Conservation (phyloP, 2,113 vertebrate species). For the Heterotilapia buettikoferi region DNA sequence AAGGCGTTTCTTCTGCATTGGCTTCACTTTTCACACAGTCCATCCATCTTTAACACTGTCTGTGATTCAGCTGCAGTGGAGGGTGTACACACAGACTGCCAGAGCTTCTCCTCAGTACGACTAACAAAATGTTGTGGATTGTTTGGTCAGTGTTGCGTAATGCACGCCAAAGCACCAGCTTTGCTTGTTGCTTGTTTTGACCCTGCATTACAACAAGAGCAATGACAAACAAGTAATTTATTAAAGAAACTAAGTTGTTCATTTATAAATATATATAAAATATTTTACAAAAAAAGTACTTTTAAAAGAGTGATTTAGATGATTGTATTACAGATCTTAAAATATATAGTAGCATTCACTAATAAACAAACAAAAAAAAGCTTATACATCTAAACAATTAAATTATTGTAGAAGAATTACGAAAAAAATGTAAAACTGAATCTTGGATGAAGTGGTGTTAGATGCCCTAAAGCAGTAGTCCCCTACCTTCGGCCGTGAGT, state of each 20-base stretch:
- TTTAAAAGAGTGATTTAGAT: neutral
- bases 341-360: neutral
- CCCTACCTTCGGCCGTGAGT: too few species aligned
- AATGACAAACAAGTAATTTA: neutral
- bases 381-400: neutral
- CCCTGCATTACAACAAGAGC: neutral
- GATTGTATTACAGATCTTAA: neutral
- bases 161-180: neutral
- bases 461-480: too few species aligned
- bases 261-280: neutral
- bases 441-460: fast-evolving
- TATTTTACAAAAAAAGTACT: neutral
- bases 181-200: neutral
- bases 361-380: neutral
- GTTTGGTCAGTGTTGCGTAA: neutral
- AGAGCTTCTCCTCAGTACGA: neutral
- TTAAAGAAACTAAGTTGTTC: neutral
- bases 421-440: neutral
- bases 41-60: neutral
- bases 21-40: neutral
- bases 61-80: neutral
- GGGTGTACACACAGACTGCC: neutral
- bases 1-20: neutral
- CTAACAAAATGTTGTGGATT: neutral
- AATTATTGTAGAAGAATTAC: neutral